Evolutionary conservation across 1,140 invertebrate genomes (phyloP).

Genomic region (Drosophila quadrilineata): DNA sequence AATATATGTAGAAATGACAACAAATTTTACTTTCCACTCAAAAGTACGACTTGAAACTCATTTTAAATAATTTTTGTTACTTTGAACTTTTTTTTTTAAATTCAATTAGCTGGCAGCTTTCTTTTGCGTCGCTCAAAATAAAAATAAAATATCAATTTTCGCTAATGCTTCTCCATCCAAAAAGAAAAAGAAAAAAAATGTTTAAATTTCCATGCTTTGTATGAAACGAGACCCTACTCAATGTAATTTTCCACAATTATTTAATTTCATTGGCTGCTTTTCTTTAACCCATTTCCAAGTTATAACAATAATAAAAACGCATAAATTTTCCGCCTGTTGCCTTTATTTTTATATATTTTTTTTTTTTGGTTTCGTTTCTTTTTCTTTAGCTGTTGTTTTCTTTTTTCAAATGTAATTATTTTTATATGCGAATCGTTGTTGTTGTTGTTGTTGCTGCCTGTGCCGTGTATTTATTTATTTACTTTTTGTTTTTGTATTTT

Average conservation of each 20-base stretch:
- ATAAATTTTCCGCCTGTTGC: constrained; percentile 60
- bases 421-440: constrained; percentile 54
- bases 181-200: too few species aligned
- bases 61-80: too few species aligned
- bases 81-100: too few species aligned
- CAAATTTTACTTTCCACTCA: too few species aligned
- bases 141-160: too few species aligned
- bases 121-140: too few species aligned
- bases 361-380: constrained; percentile 13
- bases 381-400: constrained; percentile 18
- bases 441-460: constrained; percentile 4
- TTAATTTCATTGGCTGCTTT: constrained; percentile 24
- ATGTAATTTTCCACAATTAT: constrained; percentile 3
- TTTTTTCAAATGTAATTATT: constrained; percentile 66
- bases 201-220: constrained; percentile 30
- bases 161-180: too few species aligned
- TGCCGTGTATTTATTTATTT: too few species aligned
- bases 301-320: constrained; percentile 56
- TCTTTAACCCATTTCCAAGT: constrained; percentile 37
- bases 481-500: constrained; percentile 21
- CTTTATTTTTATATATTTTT: neutral
- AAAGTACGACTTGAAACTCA: too few species aligned
- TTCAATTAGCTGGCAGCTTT: too few species aligned
- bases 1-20: too few species aligned
- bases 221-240: neutral